These are phyloP conservation scores for Chionoecetes opilio DNA, from an alignment of 1,140 invertebrate species.

Conservation along the genomic window DNA sequence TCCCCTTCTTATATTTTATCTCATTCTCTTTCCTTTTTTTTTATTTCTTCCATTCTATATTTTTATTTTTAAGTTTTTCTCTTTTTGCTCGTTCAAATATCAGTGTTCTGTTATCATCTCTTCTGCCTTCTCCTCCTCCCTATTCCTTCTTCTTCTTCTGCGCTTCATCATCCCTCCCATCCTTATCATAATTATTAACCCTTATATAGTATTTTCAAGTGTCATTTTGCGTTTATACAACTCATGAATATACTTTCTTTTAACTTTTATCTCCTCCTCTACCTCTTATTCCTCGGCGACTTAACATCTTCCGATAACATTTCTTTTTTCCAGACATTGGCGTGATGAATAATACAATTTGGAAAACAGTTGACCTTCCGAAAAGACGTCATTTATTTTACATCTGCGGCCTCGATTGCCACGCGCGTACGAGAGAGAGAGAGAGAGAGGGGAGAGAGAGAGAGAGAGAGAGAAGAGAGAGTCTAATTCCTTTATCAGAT, in stretches of 20 bases:
- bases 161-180: not conserved
- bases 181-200: too few species aligned
- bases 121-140: not conserved
- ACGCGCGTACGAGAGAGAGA: slow-evolving; percentile 27
- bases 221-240: too few species aligned
- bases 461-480: not conserved
- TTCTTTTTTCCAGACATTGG: not conserved
- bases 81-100: not conserved
- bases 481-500: too few species aligned
- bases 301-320: too few species aligned
- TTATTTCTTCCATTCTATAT: too few species aligned
- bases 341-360: slow-evolving; percentile 21
- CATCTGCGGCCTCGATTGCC: not conserved
- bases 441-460: slow-evolving; percentile 50
- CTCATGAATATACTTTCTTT: too few species aligned
- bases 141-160: not conserved
- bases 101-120: too few species aligned
- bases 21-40: not conserved
- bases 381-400: not conserved
- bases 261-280: not conserved
- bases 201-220: too few species aligned
- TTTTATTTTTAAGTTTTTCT: not conserved
- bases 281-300: not conserved
- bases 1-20: not conserved
- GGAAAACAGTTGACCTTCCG: not conserved